Conservation (phyloP, 2,888 invertebrate species). For the Cataglyphis livida region DNA sequence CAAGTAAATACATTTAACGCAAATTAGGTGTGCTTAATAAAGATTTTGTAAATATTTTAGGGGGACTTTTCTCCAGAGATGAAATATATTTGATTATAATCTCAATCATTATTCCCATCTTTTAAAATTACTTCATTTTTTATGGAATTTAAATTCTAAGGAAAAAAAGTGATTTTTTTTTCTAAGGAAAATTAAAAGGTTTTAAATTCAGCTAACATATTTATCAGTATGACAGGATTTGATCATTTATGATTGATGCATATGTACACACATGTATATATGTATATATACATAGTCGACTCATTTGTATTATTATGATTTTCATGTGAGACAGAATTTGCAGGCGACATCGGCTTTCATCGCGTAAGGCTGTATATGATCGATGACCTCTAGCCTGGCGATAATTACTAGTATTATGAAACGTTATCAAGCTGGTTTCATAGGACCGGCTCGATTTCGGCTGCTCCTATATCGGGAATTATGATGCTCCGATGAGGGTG, state of each 20-base stretch:
- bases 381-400: conserved; percentile 66
- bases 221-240: conserved; percentile 3
- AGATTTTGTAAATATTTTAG: neutral
- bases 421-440: conserved; percentile 66
- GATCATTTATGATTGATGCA: conserved; percentile 17
- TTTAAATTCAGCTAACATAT: conserved; percentile 16
- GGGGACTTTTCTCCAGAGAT: neutral
- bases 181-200: neutral
- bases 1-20: neutral
- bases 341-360: conserved; percentile 41
- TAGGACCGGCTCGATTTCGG: conserved; percentile 62
- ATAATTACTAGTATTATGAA: conserved; percentile 76
- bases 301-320: conserved; percentile 49
- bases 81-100: neutral
- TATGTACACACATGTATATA: neutral
- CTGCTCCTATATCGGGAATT: conserved; percentile 68
- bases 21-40: neutral
- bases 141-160: neutral
- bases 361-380: conserved; percentile 61
- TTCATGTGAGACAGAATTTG: conserved; percentile 37
- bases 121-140: neutral
- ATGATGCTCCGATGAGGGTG: conserved; percentile 76
- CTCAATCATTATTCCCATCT: neutral
- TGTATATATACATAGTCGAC: neutral
- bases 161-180: neutral